Evolutionary conservation across 2,797 vertebrate species (phyloP), one percentile per base, ranked within the genome.

Genomic region (Microcaecilia unicolor): DNA sequence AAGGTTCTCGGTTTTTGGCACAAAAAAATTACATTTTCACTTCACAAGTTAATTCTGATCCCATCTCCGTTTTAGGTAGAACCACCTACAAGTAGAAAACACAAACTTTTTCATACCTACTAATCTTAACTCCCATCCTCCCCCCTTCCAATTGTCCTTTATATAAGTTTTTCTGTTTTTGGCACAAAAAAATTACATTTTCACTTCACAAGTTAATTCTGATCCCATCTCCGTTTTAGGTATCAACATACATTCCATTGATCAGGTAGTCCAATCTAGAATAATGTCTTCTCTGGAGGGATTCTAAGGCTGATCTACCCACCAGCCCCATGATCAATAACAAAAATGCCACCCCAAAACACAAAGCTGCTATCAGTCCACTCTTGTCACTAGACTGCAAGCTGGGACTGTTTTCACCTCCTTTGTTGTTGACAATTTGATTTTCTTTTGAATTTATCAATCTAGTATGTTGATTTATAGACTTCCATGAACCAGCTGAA

Each of bases 211-310:
- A n/a, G n/a, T n/a, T n/a, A n/a, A n/a, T n/a, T n/a, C n/a, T n/a
- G n/a, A n/a, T n/a, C n/a, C n/a, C n/a, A n/a, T n/a, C n/a, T n/a
- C n/a, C n/a, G 7, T n/a, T 26, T 76, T 59, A 97, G 26, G 92
- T 81, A 38, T 93, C 90, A 10, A 91, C 81, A 52, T 97, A 93
- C 44, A 97, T 87, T 31, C 93, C 93, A 26, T 92, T 93, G 43
- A 98, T 92, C 67, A 85, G 50, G 42, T 81, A 84, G 55, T 97
- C 93, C 47, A 98, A 78, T 44, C 88, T 80, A 0, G 90, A 93
- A 58, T 97, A 97, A 25, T 72, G 91, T 12, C 83, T 88, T 22
- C 86, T 69, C 55, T 73, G 87, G 20, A 91, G 86, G 1, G 88
- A 91, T 55, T 94, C 88, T 1, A 80, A 62, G 2, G 93, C 72